A percentile compares a stretch with the other conserved stretches of the same genome.
Conservation (phyloP, 2,797 vertebrate species). For the Sus cebifrons region DNA sequence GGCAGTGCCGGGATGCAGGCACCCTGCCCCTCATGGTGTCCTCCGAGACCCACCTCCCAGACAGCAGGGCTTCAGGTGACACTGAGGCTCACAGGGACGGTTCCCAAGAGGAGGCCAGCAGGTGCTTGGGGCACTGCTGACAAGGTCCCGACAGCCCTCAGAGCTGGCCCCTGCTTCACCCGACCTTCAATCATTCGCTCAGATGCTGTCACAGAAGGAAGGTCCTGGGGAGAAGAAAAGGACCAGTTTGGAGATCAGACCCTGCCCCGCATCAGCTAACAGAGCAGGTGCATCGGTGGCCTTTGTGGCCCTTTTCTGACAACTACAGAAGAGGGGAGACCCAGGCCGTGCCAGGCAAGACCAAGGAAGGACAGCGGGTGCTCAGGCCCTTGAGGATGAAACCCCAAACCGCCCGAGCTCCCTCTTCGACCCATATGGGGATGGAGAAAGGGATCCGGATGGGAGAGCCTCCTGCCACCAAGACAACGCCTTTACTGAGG, state of each 20-base stretch:
- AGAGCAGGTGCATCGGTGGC: rapidly evolving
- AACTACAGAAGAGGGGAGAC: rapidly evolving
- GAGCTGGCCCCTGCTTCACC: neutral
- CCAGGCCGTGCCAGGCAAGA: neutral
- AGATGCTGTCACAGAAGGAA: neutral
- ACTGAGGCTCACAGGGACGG: neutral
- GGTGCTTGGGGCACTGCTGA: neutral
- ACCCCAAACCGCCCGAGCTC: neutral
- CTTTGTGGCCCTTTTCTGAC: neutral
- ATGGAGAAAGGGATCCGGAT: too few species aligned
- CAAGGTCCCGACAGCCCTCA: neutral
- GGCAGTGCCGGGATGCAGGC: neutral
- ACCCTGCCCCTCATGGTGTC: neutral
- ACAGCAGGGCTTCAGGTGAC: neutral
- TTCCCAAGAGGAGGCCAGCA: neutral
- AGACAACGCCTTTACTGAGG: neutral
- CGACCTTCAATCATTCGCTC: rapidly evolving
- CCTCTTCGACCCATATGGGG: neutral
- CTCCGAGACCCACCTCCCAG: neutral
- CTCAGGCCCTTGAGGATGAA: neutral
- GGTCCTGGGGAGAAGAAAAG: neutral
- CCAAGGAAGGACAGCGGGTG: neutral
- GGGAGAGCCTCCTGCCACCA: neutral
- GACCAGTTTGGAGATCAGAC: neutral
- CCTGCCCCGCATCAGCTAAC: rapidly evolving